Evolutionary conservation across 2,113 vertebrate species (phyloP).

Genomic region (Microtus richardsoni): DNA sequence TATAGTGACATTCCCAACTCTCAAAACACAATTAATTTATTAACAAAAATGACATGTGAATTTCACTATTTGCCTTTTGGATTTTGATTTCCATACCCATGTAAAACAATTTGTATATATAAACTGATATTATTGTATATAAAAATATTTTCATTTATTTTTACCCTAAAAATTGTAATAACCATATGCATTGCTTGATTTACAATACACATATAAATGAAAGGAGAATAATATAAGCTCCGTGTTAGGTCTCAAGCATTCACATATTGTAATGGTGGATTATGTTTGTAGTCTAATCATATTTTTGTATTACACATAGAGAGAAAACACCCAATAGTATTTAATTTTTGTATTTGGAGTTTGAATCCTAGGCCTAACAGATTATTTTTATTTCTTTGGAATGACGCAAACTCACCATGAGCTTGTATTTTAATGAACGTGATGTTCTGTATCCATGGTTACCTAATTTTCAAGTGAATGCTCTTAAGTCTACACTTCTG

Average conservation of each 20-base stretch:
- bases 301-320: background rate
- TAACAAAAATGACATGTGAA: background rate
- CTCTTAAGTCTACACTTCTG: background rate
- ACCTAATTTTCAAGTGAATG: conserved; percentile 22
- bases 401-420: background rate
- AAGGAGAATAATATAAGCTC: background rate
- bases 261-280: background rate
- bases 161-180: background rate
- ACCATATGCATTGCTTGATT: background rate
- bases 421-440: background rate
- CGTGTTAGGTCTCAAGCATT: background rate
- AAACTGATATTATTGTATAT: background rate
- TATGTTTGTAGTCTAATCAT: background rate
- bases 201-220: background rate
- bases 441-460: conserved; percentile 30
- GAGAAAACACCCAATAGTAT: background rate
- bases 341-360: background rate
- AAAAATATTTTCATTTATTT: background rate
- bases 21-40: conserved; percentile 4
- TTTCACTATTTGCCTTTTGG: background rate
- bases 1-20: background rate
- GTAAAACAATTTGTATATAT: background rate
- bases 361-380: background rate
- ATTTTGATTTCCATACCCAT: conserved; percentile 15
- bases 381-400: background rate